Evolutionary conservation across 2,888 invertebrate genomes (phyloP).

Genomic region (Parnassius apollo): DNA sequence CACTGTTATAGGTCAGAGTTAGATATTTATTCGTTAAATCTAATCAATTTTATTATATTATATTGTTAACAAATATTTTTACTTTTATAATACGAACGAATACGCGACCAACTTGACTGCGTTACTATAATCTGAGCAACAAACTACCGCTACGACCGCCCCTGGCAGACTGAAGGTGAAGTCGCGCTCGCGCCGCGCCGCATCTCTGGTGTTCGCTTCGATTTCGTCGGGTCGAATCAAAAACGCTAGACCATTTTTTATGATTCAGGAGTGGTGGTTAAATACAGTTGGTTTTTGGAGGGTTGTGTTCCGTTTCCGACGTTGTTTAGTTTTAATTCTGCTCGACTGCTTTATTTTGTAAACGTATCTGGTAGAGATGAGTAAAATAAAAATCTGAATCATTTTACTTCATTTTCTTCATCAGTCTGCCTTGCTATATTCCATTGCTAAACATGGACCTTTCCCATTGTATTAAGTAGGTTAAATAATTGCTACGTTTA

Average conservation of each 20-base stretch:
- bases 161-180: conserved; percentile 58
- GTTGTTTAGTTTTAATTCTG: conserved; percentile 13
- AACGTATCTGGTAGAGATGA: conserved; percentile 1
- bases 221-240: conserved; percentile 37
- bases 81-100: conserved; percentile 41
- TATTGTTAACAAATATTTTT: conserved; percentile 29
- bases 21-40: conserved; percentile 36
- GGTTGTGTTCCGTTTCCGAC: conserved; percentile 48
- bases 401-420: no score
- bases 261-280: conserved; percentile 25
- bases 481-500: no score
- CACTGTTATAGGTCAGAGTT: conserved; percentile 39
- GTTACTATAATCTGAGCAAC: conserved; percentile 37
- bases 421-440: no score
- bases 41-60: no score
- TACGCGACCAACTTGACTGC: conserved; percentile 66
- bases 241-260: conserved; percentile 29
- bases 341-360: conserved; percentile 22
- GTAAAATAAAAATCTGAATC: no score
- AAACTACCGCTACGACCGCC: conserved; percentile 49
- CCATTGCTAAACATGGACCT: no score
- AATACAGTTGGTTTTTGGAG: conserved; percentile 34
- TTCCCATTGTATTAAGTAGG: no score
- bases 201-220: conserved; percentile 37
- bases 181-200: not conserved